Evolutionary conservation across 2,888 invertebrate genomes (phyloP).

Genomic region (Ypsolopha scabrella): DNA sequence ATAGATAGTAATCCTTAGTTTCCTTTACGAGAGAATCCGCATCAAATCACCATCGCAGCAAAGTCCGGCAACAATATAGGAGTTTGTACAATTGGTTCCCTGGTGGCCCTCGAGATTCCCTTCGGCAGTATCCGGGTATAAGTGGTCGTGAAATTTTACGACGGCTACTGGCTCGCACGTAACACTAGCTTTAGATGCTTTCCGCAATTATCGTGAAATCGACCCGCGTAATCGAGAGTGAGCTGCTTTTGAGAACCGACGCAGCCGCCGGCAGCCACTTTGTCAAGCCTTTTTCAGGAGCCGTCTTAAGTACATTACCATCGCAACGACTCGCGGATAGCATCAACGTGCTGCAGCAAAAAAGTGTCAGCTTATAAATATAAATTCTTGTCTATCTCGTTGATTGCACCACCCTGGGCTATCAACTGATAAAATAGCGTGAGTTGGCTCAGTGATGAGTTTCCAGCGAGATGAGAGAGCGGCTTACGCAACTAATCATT

Average conservation of each 20-base stretch:
- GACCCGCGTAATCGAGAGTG: conserved; percentile 28
- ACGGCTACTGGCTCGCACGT: conserved; percentile 44
- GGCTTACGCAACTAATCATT: conserved; percentile 14
- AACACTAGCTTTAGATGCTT: conserved; percentile 41
- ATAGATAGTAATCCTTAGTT: conserved; percentile 22
- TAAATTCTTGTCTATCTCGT: not conserved
- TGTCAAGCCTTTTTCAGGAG: conserved; percentile 35
- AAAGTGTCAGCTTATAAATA: not conserved
- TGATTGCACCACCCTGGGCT: not conserved
- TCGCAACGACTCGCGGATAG: conserved; percentile 15
- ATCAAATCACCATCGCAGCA: conserved; percentile 21
- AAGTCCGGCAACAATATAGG: conserved; percentile 12
- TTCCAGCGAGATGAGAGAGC: not conserved
- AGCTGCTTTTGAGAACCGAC: conserved; percentile 14
- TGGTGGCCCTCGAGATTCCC: conserved; percentile 25
- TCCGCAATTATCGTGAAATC: conserved; percentile 46
- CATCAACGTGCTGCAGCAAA: not conserved
- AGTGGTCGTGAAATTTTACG: conserved; percentile 53
- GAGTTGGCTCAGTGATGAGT: not conserved
- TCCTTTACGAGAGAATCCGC: conserved; percentile 23
- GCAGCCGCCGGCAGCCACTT: conserved; percentile 28
- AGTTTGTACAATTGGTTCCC: conserved; percentile 20
- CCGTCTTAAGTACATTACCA: conserved; percentile 35
- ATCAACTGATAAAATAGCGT: not conserved
- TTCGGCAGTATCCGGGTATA: conserved; percentile 24